Evolutionary conservation across 2,797 vertebrate species (phyloP).

Genomic region (Chelidonichthys spinosus): DNA sequence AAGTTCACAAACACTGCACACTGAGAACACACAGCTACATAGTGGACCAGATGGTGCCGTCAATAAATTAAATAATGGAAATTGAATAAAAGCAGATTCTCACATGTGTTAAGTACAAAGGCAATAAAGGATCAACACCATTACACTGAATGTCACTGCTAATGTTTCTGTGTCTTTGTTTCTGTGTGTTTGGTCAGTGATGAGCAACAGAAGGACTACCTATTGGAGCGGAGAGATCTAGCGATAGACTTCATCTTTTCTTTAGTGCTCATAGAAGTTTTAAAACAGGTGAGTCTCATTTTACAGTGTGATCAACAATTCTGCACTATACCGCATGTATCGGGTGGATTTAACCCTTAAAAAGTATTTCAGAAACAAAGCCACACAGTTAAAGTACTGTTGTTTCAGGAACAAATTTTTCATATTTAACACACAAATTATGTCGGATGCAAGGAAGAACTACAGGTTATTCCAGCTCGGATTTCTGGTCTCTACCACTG

Average conservation of each 20-base stretch:
- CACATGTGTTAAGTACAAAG: not conserved
- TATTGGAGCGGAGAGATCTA: slow-evolving; percentile 97
- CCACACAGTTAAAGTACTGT: not conserved
- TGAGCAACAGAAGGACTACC: slow-evolving; percentile 98
- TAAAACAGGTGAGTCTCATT: slow-evolving; percentile 92
- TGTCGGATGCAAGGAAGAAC: not conserved
- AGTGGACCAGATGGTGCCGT: slow-evolving; percentile 2
- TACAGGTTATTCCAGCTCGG: not conserved
- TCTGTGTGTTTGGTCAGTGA: slow-evolving; percentile 83
- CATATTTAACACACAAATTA: not conserved
- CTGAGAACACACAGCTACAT: not conserved
- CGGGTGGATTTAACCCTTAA: not conserved
- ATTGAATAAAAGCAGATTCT: slow-evolving; percentile 5
- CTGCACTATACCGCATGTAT: not conserved
- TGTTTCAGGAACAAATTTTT: not conserved
- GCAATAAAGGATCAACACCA: not conserved
- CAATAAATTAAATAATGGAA: slow-evolving; percentile 8
- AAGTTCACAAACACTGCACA: slow-evolving; percentile 9
- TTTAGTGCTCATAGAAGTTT: slow-evolving; percentile 97
- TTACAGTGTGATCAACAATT: not conserved
- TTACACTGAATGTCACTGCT: not conserved
- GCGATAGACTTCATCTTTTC: slow-evolving; percentile 99
- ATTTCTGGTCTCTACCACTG: not conserved
- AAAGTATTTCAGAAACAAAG: not conserved
- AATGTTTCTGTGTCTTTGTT: slow-evolving; percentile 17